Evolutionary conservation across 2,888 invertebrate species (phyloP), one percentile per base, ranked within the genome.

Genomic region (Brenthis daphne): DNA sequence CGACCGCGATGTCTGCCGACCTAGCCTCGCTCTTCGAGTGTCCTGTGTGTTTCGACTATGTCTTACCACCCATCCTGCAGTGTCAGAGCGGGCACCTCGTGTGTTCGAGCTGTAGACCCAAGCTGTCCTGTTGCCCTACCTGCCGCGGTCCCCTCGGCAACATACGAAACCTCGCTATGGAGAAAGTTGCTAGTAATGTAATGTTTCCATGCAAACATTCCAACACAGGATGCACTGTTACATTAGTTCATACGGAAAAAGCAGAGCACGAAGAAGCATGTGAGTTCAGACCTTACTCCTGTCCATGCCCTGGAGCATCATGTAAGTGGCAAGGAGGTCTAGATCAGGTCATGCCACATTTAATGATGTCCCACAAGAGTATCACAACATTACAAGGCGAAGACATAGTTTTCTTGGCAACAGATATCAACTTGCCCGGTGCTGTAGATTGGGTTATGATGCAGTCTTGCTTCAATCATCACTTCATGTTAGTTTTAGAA

Each of bases 361-460:
- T 99, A 67, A 97, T 99, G 95, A 98, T 96, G 94, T 96, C 97
- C 66, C 99, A 99, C 89, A 99, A 99, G 91, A 98, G 98, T 82
- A 99, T 99, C 80, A 99, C 99, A 20, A 99, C 99, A 64, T 93
- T 99, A 72, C 99, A 99, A 94, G 98, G 98, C 64, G 99, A 99
- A 91, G 99, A 99, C 86, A 99, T 99, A 79, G 99, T 99, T 64
- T 99, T 99, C 90, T 93, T 99, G 79, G 99, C 99, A 1, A 99
- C 99, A 53, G 99, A 99, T 88, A 99, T 99, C 73, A 99, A 99
- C 93, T 94, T 99, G 76, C 99, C 99, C 8, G 99, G 99, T 70
- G 99, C 99, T 48, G 99, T 99, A 12, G 99, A 99, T 88, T 99
- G 99, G 99, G 98, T 98, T 4, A 99, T 99, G 99, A 99, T 99